phyloP scores from a whole-genome alignment of 2,113 vertebrate species.

The Corydoras sp. region DNA sequence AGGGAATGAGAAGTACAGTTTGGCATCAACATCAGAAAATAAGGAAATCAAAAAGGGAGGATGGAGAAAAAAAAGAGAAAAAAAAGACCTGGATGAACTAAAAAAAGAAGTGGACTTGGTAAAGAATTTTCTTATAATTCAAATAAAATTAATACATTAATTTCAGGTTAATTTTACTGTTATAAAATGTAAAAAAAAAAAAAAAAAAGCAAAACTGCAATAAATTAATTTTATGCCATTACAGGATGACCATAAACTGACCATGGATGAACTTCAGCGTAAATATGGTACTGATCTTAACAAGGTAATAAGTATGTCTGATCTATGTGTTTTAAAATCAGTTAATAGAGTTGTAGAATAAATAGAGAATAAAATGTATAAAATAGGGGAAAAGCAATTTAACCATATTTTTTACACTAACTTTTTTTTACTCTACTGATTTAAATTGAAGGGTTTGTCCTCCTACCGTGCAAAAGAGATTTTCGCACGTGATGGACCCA shows the following conservation, averaged over 20 bases:
- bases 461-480: conserved; percentile 79
- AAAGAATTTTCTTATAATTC: conserved; percentile 45
- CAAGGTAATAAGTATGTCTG: conserved; percentile 64
- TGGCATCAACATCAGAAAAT: conserved; percentile 83
- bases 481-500: conserved; percentile 86
- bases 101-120: conserved; percentile 94
- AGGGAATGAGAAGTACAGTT: conserved; percentile 82
- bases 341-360: background rate
- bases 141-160: background rate
- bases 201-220: no score
- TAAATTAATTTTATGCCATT: conserved; percentile 15
- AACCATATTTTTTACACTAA: background rate
- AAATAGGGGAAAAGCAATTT: no score
- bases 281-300: conserved; percentile 88
- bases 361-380: background rate
- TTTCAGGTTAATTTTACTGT: no score
- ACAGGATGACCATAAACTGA: conserved; percentile 94
- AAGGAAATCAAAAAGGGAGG: conserved; percentile 67
- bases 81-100: conserved; percentile 83
- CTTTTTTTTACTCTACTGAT: background rate
- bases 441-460: conserved; percentile 73
- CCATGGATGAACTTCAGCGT: conserved; percentile 84
- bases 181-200: no score
- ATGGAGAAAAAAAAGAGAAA: conserved; percentile 47
- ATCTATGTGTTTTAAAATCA: background rate